Base-by-base conservation (phyloP, 1,140 invertebrate genomes). In the Latrodectus geometricus region DNA sequence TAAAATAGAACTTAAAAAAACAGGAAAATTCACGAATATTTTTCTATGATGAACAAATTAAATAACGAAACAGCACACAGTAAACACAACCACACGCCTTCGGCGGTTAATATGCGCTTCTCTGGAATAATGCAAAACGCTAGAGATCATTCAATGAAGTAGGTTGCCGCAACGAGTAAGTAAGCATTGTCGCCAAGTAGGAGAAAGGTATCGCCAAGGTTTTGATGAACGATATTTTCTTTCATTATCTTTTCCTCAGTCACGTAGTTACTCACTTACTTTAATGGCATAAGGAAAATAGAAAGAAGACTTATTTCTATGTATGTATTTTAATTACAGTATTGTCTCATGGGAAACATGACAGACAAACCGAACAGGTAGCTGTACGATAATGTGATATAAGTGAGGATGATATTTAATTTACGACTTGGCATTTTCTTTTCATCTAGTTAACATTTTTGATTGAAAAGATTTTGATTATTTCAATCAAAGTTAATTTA, bases 261-360 rank as follows among this genome's bases (percentile, higher is more conserved):
- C 79, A 81, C 79, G 69, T 50, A 72, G 20, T 70, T 66, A n/a
- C 52, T 75, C 54, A 14, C 49, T 80, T 54, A 79, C 54, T 49
- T 70, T 20, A 68, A 56, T 20, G 68, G n/a, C n/a, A 81, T 17
- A 61, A 68, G 70, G 54, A 72, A 72, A 70, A 35, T 49, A 79
- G 66, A 79, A 70, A 72, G 17, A 81, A 81, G 35, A 72, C 70
- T 56, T 54, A 69, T 81, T 49, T 20, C 50, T 20, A 52, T 54
- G 76, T 78, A 15, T 78, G 56, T 20, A 66, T 72, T 79, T 70
- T 72, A 70, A 72, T 56, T 12, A 81, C 15, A 48, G 20, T 81
- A 81, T 81, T 81, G 79, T 81, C 79, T 81, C 79, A 68, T 81
- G 79, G 79, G 79, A 81, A 81, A 79, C 35, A 54, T 74, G 35